phyloP scores from a whole-genome alignment of 2,888 invertebrate species.

The Colletes collaris region DNA sequence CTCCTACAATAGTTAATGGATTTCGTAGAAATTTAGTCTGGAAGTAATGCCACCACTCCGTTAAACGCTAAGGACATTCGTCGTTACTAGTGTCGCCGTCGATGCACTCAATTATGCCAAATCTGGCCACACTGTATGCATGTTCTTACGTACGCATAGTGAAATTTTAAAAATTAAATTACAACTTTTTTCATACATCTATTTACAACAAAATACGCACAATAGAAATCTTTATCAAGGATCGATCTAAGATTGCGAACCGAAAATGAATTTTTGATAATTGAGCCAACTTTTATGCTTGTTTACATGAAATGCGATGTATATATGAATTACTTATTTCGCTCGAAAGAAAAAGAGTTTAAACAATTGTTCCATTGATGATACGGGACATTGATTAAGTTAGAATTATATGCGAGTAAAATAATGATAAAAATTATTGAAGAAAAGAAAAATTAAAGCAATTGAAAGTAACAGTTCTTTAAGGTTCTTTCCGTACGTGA shows the following conservation, averaged over 20 bases:
- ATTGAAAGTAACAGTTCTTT: constrained; percentile 19
- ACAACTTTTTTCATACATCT: not conserved
- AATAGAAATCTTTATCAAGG: not conserved
- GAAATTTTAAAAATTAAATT: not conserved
- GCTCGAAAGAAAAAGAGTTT: not conserved
- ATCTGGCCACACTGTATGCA: too few relatives aligned
- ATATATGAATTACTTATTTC: not conserved
- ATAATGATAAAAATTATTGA: not conserved
- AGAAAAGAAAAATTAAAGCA: too few relatives aligned
- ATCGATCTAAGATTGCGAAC: not conserved
- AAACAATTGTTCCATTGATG: not conserved
- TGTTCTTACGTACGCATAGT: not conserved
- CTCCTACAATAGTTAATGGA: too few relatives aligned
- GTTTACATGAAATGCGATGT: not conserved
- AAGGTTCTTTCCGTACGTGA: constrained; percentile 51
- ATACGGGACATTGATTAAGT: not conserved
- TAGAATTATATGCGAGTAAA: not conserved
- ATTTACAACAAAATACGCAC: not conserved
- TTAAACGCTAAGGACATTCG: too few relatives aligned
- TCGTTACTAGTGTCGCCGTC: too few relatives aligned
- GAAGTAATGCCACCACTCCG: too few relatives aligned
- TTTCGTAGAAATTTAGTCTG: too few relatives aligned
- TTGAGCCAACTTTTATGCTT: not conserved
- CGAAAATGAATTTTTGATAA: not conserved
- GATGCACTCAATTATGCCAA: too few relatives aligned